A percentile compares a stretch with the other conserved stretches of the same genome.
Evolutionary conservation across 1,140 invertebrate species (phyloP).

Genomic region (Brachionus rubens): DNA sequence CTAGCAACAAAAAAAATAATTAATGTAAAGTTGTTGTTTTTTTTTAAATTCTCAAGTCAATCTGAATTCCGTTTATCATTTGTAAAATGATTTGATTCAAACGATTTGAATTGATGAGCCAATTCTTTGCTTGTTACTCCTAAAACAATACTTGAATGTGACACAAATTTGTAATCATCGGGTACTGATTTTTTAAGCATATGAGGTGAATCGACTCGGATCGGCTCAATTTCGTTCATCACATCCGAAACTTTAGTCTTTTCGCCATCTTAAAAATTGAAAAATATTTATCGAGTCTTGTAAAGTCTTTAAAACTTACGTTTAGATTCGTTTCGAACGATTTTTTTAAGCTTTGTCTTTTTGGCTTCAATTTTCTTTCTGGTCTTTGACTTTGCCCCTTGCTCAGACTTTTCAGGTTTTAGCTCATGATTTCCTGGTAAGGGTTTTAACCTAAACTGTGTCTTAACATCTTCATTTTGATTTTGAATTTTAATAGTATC

Average conservation of each 20-base stretch:
- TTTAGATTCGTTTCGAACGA: too few relatives aligned
- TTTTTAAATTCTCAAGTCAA: too few relatives aligned
- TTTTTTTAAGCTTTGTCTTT: too few relatives aligned
- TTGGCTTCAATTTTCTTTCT: too few relatives aligned
- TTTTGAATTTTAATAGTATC: background rate
- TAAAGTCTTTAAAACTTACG: too few relatives aligned
- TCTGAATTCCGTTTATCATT: background rate
- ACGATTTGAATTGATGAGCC: slow-evolving; percentile 8
- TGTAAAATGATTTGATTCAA: slow-evolving; percentile 32
- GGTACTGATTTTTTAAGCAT: slow-evolving; percentile 18
- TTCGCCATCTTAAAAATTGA: background rate
- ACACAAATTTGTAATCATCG: slow-evolving; percentile 37
- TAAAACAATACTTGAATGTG: slow-evolving; percentile 18
- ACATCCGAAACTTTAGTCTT: background rate
- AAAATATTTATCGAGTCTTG: too few relatives aligned
- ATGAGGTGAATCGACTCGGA: slow-evolving; percentile 36
- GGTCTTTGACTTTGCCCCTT: too few relatives aligned
- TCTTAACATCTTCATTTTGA: background rate
- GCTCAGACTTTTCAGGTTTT: background rate
- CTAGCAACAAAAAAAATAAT: too few relatives aligned
- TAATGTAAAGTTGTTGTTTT: too few relatives aligned
- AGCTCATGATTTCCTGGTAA: background rate
- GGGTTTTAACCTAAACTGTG: background rate
- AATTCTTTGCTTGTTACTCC: slow-evolving; percentile 21
- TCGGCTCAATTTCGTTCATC: background rate